These are phyloP conservation scores for Trachops cirrhosus DNA, from an alignment of 2,797 vertebrate species.

Conservation along the genomic window DNA sequence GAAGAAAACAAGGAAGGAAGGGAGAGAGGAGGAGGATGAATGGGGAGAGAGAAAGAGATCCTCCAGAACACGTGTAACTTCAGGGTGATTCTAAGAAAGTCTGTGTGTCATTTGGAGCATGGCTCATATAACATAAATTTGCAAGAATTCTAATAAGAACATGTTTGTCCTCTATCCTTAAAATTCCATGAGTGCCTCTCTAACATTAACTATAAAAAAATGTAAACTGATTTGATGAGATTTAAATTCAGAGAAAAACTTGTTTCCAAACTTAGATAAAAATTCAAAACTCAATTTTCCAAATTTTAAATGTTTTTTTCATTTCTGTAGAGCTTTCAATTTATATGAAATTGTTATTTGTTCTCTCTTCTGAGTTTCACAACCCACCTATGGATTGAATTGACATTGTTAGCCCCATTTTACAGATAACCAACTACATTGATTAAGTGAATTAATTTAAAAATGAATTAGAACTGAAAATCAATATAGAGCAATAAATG, in stretches of 20 bases:
- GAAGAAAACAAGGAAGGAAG: neutral
- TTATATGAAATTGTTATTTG: neutral
- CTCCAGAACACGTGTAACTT: neutral
- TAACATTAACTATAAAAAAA: conserved; percentile 31
- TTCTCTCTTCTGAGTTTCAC: conserved; percentile 12
- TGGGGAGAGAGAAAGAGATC: neutral
- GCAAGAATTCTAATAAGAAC: conserved; percentile 29
- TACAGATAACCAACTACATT: neutral
- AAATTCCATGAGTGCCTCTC: neutral
- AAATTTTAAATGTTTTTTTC: neutral
- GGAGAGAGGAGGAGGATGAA: neutral
- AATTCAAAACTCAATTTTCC: neutral
- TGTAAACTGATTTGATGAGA: neutral
- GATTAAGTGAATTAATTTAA: neutral
- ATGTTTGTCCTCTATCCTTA: conserved; percentile 1
- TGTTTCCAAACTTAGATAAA: neutral
- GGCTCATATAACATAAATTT: conserved; percentile 46
- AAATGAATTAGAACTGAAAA: neutral
- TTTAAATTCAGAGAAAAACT: conserved; percentile 8
- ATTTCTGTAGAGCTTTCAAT: neutral
- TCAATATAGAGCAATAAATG: neutral
- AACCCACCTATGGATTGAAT: neutral
- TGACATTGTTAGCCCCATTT: neutral
- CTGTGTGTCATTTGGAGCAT: neutral
- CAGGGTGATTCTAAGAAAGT: neutral